phyloP scores from a whole-genome alignment of 2,888 invertebrate genomes.

The Sarcophaga subvicina region DNA sequence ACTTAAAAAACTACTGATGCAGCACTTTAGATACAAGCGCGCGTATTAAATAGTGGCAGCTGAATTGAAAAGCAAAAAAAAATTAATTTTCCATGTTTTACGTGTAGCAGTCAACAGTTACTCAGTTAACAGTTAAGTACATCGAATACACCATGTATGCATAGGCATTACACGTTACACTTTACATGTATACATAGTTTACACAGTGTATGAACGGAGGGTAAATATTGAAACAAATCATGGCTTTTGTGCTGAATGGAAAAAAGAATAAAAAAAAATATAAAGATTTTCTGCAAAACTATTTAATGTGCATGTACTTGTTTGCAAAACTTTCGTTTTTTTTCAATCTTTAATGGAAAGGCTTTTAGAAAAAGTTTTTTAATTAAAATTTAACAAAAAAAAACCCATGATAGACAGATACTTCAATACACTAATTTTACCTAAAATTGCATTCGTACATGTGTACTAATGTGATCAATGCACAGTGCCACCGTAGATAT shows the following conservation, averaged over 20 bases:
- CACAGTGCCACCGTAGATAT: too few relatives aligned
- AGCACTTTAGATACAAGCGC: conserved; percentile 40
- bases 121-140: conserved; percentile 11
- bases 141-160: conserved; percentile 23
- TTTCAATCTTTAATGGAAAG: background rate
- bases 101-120: conserved; percentile 33
- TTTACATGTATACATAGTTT: background rate
- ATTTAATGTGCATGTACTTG: conserved; percentile 10
- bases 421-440: too few relatives aligned
- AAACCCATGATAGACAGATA: background rate
- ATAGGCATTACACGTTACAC: conserved; percentile 9
- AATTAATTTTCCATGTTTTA: conserved; percentile 50
- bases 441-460: too few relatives aligned
- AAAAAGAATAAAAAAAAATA: background rate
- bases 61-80: background rate
- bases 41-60: conserved; percentile 36
- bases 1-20: conserved; percentile 60
- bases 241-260: background rate
- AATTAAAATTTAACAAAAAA: conserved; percentile 36
- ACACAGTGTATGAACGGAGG: background rate
- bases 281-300: conserved; percentile 9
- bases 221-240: conserved; percentile 13
- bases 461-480: too few relatives aligned
- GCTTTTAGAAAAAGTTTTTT: conserved; percentile 55
- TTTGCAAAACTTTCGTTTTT: conserved; percentile 16